These are phyloP conservation scores for Silurus asotus DNA, from an alignment of 2,113 vertebrate genomes.

Conservation along the genomic window DNA sequence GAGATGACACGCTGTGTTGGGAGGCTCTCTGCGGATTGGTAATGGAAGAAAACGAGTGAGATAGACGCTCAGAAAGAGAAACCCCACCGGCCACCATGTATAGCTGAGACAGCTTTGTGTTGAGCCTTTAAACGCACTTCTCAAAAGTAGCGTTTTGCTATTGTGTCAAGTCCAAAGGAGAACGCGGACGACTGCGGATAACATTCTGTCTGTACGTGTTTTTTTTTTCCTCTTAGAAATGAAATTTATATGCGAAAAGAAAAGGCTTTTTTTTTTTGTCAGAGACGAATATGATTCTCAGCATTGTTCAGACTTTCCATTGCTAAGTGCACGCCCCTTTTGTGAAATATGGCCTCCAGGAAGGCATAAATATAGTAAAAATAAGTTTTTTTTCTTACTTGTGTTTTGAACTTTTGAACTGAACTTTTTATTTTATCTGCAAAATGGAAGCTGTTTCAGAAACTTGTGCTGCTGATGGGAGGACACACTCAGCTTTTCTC, in stretches of 20 bases:
- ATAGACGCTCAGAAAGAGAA: constrained; percentile 52
- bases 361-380: not conserved
- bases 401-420: constrained; percentile 34
- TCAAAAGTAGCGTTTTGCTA: not conserved
- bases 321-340: not conserved
- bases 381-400: constrained; percentile 11
- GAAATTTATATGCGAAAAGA: not conserved
- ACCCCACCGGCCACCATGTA: constrained; percentile 57
- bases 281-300: not conserved
- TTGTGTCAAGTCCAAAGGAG: not conserved
- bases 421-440: not conserved
- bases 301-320: not conserved
- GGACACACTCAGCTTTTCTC: constrained; percentile 33
- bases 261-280: not conserved
- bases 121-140: constrained; percentile 1
- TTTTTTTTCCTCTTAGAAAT: not conserved
- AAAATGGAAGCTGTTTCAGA: constrained; percentile 39
- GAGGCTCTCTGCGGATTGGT: constrained; percentile 54
- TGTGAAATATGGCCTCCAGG: constrained; percentile 17
- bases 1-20: constrained; percentile 53
- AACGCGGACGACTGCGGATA: not conserved
- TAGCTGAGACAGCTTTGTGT: constrained; percentile 60
- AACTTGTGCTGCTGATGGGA: constrained; percentile 18
- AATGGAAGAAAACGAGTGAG: constrained; percentile 56
- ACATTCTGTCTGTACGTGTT: not conserved